Evolutionary conservation across 2,797 vertebrate genomes (phyloP).

Genomic region (Cossypha heuglini): DNA sequence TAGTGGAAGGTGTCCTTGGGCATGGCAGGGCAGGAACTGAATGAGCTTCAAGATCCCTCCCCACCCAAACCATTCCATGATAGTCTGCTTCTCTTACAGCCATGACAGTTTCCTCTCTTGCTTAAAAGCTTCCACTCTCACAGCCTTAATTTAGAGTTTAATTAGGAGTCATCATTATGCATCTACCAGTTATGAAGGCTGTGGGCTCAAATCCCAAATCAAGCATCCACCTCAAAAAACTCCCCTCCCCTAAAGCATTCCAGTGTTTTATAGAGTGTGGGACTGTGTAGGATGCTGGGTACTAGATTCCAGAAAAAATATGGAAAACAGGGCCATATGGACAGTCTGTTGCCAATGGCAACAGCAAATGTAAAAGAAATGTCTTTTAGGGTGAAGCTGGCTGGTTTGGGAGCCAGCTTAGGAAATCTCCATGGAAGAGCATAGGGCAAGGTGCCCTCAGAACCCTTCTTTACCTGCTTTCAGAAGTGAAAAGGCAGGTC

Average conservation of each 20-base stretch:
- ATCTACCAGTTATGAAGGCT: background rate
- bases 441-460: background rate
- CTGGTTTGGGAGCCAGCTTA: background rate
- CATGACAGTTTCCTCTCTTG: background rate
- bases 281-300: background rate
- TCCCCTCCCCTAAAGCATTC: background rate
- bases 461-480: background rate
- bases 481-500: background rate
- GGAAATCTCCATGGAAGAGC: background rate
- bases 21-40: accelerated
- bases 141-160: background rate
- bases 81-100: background rate
- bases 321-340: background rate
- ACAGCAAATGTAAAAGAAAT: background rate
- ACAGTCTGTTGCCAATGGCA: background rate
- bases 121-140: background rate
- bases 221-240: background rate
- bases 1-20: background rate
- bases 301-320: background rate
- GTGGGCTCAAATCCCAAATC: background rate
- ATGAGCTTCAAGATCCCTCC: background rate
- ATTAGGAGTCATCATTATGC: background rate
- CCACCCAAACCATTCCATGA: background rate
- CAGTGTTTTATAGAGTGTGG: background rate
- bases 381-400: background rate